Evolutionary conservation across 2,113 vertebrate genomes (phyloP).

Genomic region (Calidris pugnax): DNA sequence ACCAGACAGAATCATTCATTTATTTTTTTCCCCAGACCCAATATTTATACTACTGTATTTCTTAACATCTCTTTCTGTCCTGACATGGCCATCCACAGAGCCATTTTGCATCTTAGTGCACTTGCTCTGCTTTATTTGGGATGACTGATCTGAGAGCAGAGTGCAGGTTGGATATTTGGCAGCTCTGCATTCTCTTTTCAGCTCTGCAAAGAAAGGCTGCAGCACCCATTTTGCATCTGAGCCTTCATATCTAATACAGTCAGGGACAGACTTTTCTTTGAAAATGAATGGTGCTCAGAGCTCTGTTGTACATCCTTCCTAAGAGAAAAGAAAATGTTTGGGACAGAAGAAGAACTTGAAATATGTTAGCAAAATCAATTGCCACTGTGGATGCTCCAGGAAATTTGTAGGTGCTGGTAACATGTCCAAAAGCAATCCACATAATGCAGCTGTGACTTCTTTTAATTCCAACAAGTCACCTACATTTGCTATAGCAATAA

Average conservation of each 20-base stretch:
- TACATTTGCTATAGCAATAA: background rate
- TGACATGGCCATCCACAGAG: background rate
- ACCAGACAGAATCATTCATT: background rate
- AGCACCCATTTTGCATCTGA: background rate
- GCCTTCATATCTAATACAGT: background rate
- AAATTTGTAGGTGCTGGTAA: background rate
- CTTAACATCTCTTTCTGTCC: background rate
- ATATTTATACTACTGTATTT: background rate
- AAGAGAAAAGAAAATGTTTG: background rate
- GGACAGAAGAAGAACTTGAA: background rate
- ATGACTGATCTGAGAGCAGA: background rate
- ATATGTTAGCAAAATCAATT: background rate
- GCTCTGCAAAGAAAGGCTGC: background rate
- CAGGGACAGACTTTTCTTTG: background rate
- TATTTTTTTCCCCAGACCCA: background rate
- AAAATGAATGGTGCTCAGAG: background rate
- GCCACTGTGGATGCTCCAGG: background rate
- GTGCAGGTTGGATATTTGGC: background rate
- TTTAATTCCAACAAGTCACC: background rate
- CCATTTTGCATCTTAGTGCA: background rate
- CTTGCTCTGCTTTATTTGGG: background rate
- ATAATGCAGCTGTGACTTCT: background rate
- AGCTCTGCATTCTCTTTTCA: background rate
- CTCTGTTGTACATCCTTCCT: background rate
- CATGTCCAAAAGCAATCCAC: background rate